These are phyloP conservation scores for Drosophila buzzatii DNA, from an alignment of 2,888 invertebrate species.

Conservation along the genomic window DNA sequence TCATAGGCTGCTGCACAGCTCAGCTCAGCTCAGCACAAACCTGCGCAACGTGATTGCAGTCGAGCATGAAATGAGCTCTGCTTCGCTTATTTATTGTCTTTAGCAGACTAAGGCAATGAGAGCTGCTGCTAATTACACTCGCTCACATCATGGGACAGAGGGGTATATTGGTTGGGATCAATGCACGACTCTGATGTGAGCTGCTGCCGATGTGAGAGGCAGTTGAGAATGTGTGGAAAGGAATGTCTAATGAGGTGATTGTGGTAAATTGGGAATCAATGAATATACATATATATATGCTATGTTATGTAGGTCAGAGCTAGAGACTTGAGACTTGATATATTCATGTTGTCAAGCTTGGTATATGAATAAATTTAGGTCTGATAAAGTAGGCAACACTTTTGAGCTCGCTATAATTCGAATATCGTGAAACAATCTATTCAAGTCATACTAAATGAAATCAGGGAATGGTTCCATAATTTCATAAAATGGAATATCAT, in stretches of 20 bases:
- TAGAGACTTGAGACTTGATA: too few species aligned
- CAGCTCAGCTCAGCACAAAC: not conserved
- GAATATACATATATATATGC: too few species aligned
- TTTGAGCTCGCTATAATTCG: too few species aligned
- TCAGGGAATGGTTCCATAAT: too few species aligned
- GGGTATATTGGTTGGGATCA: not conserved
- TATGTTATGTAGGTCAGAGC: too few species aligned
- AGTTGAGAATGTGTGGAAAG: too few species aligned
- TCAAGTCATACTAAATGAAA: too few species aligned
- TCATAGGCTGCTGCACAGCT: slow-evolving; percentile 6
- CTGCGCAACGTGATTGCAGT: slow-evolving; percentile 22
- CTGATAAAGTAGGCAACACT: not conserved
- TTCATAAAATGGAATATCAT: too few species aligned
- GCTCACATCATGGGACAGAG: not conserved
- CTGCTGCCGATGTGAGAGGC: not conserved
- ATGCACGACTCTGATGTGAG: not conserved
- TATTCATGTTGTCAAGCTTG: too few species aligned
- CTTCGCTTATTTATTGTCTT: slow-evolving; percentile 21
- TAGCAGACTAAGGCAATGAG: not conserved
- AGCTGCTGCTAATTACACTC: slow-evolving; percentile 1
- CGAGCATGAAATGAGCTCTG: slow-evolving; percentile 47
- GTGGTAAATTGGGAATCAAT: not conserved
- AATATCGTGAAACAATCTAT: too few species aligned
- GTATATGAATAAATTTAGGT: too few species aligned
- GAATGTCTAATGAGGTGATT: not conserved